These are phyloP conservation scores for Ciona savignyi DNA, from an alignment of 23 tunicate genomes.

Conservation along the genomic window DNA sequence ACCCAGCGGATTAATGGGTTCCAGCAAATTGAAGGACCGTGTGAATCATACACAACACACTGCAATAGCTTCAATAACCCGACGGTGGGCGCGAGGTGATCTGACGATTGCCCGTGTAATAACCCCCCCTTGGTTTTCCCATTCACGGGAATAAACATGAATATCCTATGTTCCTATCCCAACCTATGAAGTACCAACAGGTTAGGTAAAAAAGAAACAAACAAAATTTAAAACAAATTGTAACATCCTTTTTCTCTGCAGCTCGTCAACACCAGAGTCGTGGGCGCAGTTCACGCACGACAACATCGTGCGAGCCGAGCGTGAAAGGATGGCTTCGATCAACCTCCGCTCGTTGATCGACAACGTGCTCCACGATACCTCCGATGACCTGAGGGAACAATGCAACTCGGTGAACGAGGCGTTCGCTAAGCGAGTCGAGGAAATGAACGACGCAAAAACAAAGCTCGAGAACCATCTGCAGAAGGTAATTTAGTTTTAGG, in stretches of 20 bases:
- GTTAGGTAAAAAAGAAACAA: too few relatives aligned
- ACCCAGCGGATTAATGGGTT: too few relatives aligned
- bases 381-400: slow-evolving; percentile 83
- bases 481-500: slow-evolving; percentile 46
- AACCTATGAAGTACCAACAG: too few relatives aligned
- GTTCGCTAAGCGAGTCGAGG: slow-evolving; percentile 75
- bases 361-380: slow-evolving; percentile 82
- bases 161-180: neutral
- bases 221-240: too few relatives aligned
- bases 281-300: slow-evolving; percentile 98
- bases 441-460: slow-evolving; percentile 92
- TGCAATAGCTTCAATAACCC: too few relatives aligned
- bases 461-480: slow-evolving; percentile 92
- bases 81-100: too few relatives aligned
- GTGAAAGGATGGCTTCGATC: slow-evolving; percentile 94
- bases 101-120: too few relatives aligned
- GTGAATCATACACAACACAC: too few relatives aligned
- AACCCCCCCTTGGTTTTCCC: neutral
- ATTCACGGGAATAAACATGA: too few relatives aligned
- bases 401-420: slow-evolving; percentile 86
- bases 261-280: slow-evolving; percentile 90
- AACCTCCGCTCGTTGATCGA: slow-evolving; percentile 90
- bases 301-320: slow-evolving; percentile 93
- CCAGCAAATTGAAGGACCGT: too few relatives aligned
- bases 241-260: neutral